phyloP scores from a whole-genome alignment of 2,113 vertebrate species.

The Campylorhamphus procurvoides region DNA sequence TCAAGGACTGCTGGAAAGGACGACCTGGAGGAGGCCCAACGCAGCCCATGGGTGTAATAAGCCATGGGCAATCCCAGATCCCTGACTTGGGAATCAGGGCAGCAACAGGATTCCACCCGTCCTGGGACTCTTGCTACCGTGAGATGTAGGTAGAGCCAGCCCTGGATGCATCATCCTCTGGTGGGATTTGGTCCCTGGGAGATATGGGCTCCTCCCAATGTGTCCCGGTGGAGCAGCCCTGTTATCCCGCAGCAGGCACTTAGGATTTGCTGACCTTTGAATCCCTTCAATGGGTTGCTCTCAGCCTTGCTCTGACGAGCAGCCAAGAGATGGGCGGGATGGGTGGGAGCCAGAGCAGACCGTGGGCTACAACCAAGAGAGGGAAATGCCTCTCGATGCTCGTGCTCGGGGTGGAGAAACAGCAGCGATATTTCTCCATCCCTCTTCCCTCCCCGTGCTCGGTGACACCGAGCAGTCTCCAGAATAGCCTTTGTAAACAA shows the following conservation, averaged over 20 bases:
- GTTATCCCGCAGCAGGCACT: not conserved
- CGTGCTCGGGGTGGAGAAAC: not conserved
- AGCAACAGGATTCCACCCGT: not conserved
- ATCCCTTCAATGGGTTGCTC: not conserved
- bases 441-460: not conserved
- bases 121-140: not conserved
- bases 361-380: not conserved
- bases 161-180: not conserved
- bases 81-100: not conserved
- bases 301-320: not conserved
- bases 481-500: not conserved
- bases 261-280: slow-evolving; percentile 40
- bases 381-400: not conserved
- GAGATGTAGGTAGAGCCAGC: not conserved
- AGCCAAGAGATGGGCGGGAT: slow-evolving; percentile 21
- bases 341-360: not conserved
- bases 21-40: not conserved
- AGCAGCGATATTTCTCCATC: not conserved
- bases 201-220: not conserved
- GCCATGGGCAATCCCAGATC: fast-evolving
- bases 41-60: fast-evolving
- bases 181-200: not conserved
- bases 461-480: fast-evolving
- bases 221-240: not conserved
- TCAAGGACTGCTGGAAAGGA: not conserved